Conservation (phyloP, 2,113 vertebrate genomes). For the Origma solitaria region DNA sequence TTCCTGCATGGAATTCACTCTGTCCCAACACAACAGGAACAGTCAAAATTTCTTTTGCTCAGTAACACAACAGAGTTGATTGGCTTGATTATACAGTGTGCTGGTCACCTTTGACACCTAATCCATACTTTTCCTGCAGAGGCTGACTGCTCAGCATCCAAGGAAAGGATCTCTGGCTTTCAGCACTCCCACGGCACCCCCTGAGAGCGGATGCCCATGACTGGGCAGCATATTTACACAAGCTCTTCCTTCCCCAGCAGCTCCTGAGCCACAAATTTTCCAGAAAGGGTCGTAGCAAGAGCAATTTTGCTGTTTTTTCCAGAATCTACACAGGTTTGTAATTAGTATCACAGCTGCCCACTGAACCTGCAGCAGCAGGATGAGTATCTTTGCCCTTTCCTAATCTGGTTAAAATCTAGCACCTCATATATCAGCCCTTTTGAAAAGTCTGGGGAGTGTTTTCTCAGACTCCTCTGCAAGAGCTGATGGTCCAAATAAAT, state of each 20-base stretch:
- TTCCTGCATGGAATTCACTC: not conserved
- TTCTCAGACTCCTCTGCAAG: not conserved
- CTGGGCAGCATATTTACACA: fast-evolving
- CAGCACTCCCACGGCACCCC: not conserved
- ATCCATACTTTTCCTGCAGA: not conserved
- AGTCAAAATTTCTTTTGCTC: not conserved
- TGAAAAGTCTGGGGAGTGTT: not conserved
- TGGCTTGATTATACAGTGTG: not conserved
- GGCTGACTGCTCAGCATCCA: not conserved
- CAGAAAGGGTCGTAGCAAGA: not conserved
- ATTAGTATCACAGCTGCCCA: not conserved
- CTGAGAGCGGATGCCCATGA: not conserved
- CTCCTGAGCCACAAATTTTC: not conserved
- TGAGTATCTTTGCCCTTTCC: not conserved
- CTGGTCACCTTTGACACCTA: not conserved
- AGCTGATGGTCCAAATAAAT: not conserved
- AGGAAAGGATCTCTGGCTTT: not conserved
- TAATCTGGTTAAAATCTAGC: not conserved
- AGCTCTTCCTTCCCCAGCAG: not conserved
- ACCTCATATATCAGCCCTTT: not conserved
- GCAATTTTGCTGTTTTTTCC: not conserved
- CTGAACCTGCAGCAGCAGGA: not conserved
- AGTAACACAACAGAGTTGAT: not conserved
- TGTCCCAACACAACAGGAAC: not conserved
- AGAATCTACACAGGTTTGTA: not conserved